phyloP scores from a whole-genome alignment of 2,113 vertebrate species.

The Electrona antarctica region DNA sequence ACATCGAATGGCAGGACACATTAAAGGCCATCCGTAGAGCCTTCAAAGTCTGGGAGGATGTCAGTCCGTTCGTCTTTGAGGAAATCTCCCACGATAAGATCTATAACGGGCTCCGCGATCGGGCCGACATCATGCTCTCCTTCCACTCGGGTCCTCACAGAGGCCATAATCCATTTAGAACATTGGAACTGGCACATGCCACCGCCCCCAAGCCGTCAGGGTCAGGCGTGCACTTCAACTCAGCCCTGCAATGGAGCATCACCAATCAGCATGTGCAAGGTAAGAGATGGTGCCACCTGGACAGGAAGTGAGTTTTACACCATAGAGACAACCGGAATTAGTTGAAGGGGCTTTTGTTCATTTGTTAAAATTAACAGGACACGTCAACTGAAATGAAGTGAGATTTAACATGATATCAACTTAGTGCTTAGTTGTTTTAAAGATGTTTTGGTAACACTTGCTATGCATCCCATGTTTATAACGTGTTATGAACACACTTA shows the following conservation, averaged over 20 bases:
- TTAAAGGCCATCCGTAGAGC: conserved; percentile 87
- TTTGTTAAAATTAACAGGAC: too few species aligned
- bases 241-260: conserved; percentile 95
- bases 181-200: conserved; percentile 84
- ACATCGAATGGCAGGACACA: conserved; percentile 90
- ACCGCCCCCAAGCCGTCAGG: too few species aligned
- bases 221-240: conserved; percentile 95
- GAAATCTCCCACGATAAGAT: conserved; percentile 92
- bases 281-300: conserved; percentile 77
- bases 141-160: conserved; percentile 80
- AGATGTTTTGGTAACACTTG: too few species aligned
- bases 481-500: too few species aligned
- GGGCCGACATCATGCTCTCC: conserved; percentile 96
- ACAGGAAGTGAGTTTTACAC: too few species aligned
- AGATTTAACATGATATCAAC: too few species aligned
- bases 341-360: too few species aligned
- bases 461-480: too few species aligned
- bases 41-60: conserved; percentile 89
- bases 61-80: conserved; percentile 88
- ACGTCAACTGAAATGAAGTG: too few species aligned
- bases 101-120: conserved; percentile 87
- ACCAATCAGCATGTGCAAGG: conserved; percentile 88
- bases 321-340: too few species aligned
- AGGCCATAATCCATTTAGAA: too few species aligned
- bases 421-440: too few species aligned